Evolutionary conservation across 2,888 invertebrate genomes (phyloP), one percentile per base, ranked within the genome.

Genomic region (Chloroclysta siterata): DNA sequence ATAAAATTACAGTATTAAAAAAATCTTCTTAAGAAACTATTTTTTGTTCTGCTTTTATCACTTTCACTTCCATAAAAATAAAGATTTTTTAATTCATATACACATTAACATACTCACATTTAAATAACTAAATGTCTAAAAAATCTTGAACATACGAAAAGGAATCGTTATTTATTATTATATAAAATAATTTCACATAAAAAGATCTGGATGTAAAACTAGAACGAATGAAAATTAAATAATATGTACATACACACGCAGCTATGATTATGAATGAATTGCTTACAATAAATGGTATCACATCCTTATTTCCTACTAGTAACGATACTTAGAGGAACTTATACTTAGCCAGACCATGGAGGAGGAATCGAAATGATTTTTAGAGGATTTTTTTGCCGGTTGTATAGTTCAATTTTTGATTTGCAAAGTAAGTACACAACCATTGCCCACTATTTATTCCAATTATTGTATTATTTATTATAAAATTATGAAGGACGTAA

Each of bases 211-310:
- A 77, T 83, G 85, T 83, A 84, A 87, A 80, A 85, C 72, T 81
- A 80, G 46, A 61, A 79, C 75, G 71, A 79, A 76, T 81, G 79
- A 74, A 79, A 79, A 80, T 81, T 76, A 73, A 72, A 78, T 80
- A 54, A 82, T 82, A 65, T 71, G 81, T 85, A 88, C 80, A 83
- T 82, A 84, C 78, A 84, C 77, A 78, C 78, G 80, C 81, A 83
- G 78, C 77, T 59, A 69, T 64, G 65, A 64, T 77, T 68, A 78
- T 83, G 81, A 81, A 84, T 82, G 83, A 77, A 83, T 85, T 83
- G 80, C 91, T 90, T 89, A 91, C 71, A 84, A 83, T 87, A 90
- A 88, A 90, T 91, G 90, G 92, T 92, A 92, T 92, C 92, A 92
- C 92, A 89, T 88, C 88, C 90, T 92, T 91, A 90, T 75, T 84